Conservation (phyloP, 2,113 vertebrate species). For the Mandrillus leucophaeus region DNA sequence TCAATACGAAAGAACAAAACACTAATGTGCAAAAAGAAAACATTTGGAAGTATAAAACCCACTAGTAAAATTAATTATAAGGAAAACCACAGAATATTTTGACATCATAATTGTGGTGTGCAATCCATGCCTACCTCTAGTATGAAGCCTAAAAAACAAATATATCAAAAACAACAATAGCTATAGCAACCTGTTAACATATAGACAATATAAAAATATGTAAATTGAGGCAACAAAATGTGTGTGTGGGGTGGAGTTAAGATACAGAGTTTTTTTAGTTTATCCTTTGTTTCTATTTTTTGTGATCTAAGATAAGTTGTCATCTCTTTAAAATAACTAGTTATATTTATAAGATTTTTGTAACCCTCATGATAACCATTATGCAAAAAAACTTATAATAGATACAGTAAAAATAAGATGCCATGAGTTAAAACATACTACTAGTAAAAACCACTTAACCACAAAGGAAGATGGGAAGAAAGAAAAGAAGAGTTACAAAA, state of each 20-base stretch:
- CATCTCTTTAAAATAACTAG: not conserved
- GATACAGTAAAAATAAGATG: not conserved
- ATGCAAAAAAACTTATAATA: not conserved
- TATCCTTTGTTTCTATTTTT: not conserved
- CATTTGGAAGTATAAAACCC: not conserved
- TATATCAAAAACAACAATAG: not conserved
- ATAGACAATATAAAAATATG: not conserved
- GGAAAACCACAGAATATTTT: not conserved
- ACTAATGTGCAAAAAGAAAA: not conserved
- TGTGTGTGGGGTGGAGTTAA: not conserved
- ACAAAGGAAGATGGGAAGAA: no score
- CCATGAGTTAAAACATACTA: not conserved
- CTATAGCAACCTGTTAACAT: not conserved
- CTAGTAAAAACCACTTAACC: no score
- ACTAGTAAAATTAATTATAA: not conserved
- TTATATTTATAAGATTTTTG: not conserved
- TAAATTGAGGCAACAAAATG: not conserved
- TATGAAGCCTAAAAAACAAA: not conserved
- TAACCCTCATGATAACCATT: not conserved
- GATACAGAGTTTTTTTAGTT: not conserved
- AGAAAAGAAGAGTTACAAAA: no score
- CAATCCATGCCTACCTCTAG: not conserved
- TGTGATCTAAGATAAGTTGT: not conserved
- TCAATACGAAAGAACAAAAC: not conserved
- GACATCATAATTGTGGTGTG: not conserved